These are phyloP conservation scores for Anarsia innoxiella DNA, from an alignment of 2,888 invertebrate genomes.

Conservation along the genomic window DNA sequence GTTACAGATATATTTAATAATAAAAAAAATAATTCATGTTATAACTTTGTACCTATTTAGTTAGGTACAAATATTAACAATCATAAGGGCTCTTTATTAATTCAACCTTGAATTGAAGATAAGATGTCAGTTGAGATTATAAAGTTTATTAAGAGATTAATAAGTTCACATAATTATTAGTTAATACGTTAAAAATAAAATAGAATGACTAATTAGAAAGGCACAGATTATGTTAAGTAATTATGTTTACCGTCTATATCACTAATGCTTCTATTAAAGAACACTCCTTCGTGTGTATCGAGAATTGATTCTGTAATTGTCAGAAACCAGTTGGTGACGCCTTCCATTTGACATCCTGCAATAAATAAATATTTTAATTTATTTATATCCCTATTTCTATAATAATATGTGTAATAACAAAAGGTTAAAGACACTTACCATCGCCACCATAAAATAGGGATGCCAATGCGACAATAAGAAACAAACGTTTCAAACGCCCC, in stretches of 20 bases:
- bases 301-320: constrained; percentile 23
- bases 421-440: constrained; percentile 28
- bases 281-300: constrained; percentile 37
- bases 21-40: background rate
- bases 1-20: too few relatives aligned
- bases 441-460: constrained; percentile 21
- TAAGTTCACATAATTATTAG: too few relatives aligned
- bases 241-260: constrained; percentile 36
- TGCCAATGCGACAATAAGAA: constrained; percentile 21
- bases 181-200: too few relatives aligned
- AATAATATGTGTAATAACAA: background rate
- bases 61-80: too few relatives aligned
- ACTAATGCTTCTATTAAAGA: constrained; percentile 31
- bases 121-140: too few relatives aligned
- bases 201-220: background rate
- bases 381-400: background rate
- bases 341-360: constrained; percentile 50
- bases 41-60: too few relatives aligned
- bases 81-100: too few relatives aligned
- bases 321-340: constrained; percentile 28
- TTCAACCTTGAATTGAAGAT: too few relatives aligned
- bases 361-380: background rate
- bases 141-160: too few relatives aligned
- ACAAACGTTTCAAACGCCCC: constrained; percentile 18
- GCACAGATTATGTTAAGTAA: too few relatives aligned